These are phyloP conservation scores for Alouatta palliata DNA, from an alignment of 2,113 vertebrate species.

Conservation along the genomic window DNA sequence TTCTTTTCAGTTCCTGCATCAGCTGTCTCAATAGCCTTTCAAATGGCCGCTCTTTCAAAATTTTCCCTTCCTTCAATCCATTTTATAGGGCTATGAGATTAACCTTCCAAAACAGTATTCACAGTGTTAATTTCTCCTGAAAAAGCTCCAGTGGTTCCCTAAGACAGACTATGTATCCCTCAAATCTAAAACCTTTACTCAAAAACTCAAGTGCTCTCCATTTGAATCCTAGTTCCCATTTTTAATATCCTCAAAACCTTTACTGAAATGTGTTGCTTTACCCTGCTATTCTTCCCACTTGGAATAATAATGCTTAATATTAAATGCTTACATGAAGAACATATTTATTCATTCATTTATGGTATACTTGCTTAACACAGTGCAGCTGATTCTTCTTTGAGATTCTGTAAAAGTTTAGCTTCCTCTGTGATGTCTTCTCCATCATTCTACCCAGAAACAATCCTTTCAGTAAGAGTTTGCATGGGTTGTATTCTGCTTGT, in stretches of 20 bases:
- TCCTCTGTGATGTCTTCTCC: background rate
- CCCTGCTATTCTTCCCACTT: background rate
- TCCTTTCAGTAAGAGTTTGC: background rate
- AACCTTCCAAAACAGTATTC: background rate
- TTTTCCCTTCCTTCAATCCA: background rate
- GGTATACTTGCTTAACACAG: background rate
- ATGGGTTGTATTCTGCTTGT: too few species aligned
- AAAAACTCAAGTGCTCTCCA: background rate
- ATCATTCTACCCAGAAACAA: background rate
- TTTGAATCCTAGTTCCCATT: background rate
- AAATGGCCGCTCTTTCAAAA: background rate
- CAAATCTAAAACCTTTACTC: background rate
- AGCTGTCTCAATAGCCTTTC: background rate
- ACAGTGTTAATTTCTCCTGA: background rate
- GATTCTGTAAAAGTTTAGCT: background rate
- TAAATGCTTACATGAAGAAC: background rate
- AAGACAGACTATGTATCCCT: background rate
- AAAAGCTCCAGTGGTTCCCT: background rate
- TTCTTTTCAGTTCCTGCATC: background rate
- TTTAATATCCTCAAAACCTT: background rate
- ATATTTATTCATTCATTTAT: background rate
- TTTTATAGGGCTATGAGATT: background rate
- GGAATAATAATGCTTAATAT: background rate
- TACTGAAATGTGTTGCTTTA: background rate
- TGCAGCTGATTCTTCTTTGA: background rate